phyloP scores from a whole-genome alignment of 1,140 invertebrate genomes.

The Megathymus violae region DNA sequence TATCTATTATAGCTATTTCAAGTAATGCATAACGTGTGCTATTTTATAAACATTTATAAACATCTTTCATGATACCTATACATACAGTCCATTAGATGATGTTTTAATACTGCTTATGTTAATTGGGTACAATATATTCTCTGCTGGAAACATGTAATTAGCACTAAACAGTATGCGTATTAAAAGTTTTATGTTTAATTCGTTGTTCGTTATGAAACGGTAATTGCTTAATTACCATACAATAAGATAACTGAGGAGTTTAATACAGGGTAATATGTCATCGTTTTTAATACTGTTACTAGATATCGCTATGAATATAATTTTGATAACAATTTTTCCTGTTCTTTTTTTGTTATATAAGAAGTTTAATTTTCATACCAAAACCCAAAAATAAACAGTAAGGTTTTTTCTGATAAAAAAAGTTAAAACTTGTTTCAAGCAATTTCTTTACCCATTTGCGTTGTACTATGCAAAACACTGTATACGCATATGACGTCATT shows the following conservation, averaged over 20 bases:
- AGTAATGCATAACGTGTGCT: too few relatives aligned
- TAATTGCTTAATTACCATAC: constrained; percentile 22
- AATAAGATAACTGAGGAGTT: constrained; percentile 2
- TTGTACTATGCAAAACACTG: too few relatives aligned
- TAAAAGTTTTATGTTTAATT: constrained; percentile 29
- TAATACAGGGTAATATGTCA: constrained; percentile 13
- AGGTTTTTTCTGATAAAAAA: too few relatives aligned
- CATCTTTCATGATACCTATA: neutral
- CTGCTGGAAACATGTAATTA: constrained; percentile 22
- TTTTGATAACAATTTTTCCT: too few relatives aligned
- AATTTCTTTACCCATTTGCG: too few relatives aligned
- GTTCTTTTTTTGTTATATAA: too few relatives aligned
- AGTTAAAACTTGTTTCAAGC: too few relatives aligned
- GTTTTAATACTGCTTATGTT: constrained; percentile 21
- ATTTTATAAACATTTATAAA: constrained; percentile 7
- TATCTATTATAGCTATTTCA: too few relatives aligned
- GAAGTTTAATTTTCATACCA: too few relatives aligned
- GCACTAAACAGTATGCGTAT: constrained; percentile 26
- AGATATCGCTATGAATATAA: too few relatives aligned
- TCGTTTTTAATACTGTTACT: constrained; percentile 6
- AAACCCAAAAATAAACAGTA: too few relatives aligned
- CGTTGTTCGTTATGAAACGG: constrained; percentile 23
- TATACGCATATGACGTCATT: too few relatives aligned
- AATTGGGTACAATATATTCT: constrained; percentile 29
- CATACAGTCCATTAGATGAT: constrained; percentile 15